phyloP scores from a whole-genome alignment of 2,797 vertebrate species.

The Gallinago nigripennis region DNA sequence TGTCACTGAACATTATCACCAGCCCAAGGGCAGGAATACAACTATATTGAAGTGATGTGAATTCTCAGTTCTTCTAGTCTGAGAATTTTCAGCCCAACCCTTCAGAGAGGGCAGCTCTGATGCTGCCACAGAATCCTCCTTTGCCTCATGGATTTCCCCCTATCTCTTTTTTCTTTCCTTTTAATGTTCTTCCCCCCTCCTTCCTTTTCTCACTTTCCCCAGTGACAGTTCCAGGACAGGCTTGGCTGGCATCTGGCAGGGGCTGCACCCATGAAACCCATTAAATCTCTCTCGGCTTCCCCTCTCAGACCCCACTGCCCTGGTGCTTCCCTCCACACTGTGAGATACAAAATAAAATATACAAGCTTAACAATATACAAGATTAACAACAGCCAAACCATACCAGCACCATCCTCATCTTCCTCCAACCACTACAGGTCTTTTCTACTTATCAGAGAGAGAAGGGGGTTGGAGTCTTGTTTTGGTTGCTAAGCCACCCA shows the following conservation, averaged over 20 bases:
- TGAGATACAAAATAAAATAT: not conserved
- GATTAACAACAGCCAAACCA: not conserved
- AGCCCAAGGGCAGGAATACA: not conserved
- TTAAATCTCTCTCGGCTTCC: not conserved
- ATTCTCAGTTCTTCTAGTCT: not conserved
- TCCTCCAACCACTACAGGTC: not conserved
- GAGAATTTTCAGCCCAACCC: not conserved
- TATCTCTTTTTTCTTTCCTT: accelerated
- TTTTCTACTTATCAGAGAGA: not conserved
- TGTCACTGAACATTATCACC: not conserved
- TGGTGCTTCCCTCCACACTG: not conserved
- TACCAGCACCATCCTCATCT: not conserved
- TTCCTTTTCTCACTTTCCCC: not conserved
- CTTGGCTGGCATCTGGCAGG: not conserved
- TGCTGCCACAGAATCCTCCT: not conserved
- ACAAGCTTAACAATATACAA: not conserved
- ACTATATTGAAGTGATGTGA: not conserved
- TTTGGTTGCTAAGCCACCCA: not conserved
- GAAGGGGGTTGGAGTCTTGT: not conserved
- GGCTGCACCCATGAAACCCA: not conserved
- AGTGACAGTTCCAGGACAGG: not conserved
- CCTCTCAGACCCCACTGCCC: accelerated
- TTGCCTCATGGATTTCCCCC: not conserved
- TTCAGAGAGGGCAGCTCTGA: not conserved
- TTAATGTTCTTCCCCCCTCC: not conserved